These are phyloP conservation scores for Omphaloscelis lunosa DNA, from an alignment of 2,888 invertebrate genomes.

Conservation along the genomic window DNA sequence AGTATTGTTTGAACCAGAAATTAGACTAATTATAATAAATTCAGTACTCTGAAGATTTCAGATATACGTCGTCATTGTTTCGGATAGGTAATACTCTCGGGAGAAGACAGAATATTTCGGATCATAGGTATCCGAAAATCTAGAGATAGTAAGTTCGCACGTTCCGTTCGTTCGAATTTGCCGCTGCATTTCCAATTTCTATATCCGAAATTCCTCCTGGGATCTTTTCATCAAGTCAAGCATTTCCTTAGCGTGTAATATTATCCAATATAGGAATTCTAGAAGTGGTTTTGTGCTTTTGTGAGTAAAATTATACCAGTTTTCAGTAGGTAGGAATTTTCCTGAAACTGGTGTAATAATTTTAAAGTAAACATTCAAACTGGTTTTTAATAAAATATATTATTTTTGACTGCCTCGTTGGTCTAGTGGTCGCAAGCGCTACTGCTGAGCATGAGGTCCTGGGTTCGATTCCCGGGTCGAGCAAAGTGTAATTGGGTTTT, in stretches of 20 bases:
- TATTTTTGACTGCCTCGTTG: too few species aligned
- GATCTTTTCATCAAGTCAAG: conserved; percentile 47
- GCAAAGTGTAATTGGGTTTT: too few species aligned
- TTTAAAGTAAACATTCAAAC: not conserved
- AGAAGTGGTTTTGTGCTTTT: conserved; percentile 7
- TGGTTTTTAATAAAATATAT: not conserved
- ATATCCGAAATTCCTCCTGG: conserved; percentile 38
- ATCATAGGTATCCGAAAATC: conserved; percentile 35
- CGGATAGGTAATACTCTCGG: conserved; percentile 26
- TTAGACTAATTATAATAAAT: conserved; percentile 24
- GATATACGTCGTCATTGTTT: not conserved
- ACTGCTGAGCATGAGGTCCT: too few species aligned
- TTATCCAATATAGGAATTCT: conserved; percentile 5
- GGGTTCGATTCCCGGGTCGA: too few species aligned
- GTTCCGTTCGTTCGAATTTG: conserved; percentile 30
- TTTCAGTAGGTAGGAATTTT: not conserved
- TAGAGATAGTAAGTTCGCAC: conserved; percentile 28
- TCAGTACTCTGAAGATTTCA: not conserved
- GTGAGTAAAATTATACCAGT: too few species aligned
- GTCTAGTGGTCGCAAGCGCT: too few species aligned
- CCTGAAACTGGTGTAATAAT: not conserved
- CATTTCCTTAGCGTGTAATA: conserved; percentile 30
- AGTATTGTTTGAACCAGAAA: conserved; percentile 13
- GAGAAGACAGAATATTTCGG: conserved; percentile 4
- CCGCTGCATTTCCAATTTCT: conserved; percentile 50